Evolutionary conservation across 2,113 vertebrate species (phyloP), one percentile per base, ranked within the genome.

Genomic region (Lagopus muta): DNA sequence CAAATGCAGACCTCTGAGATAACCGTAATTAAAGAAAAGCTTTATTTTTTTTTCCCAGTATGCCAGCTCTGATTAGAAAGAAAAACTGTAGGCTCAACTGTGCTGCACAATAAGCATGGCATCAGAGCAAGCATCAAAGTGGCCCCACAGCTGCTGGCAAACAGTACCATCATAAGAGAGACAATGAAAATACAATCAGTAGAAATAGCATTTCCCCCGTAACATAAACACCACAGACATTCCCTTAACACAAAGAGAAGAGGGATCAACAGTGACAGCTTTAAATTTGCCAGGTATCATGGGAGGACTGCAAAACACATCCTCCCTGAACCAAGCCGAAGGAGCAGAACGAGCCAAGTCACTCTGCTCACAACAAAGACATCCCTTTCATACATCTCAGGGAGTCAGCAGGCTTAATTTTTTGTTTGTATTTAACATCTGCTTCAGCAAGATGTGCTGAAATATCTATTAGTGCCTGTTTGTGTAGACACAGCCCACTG

Each of bases 241-340:
- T 96, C 65, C 95, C 96, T 94, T 91, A 95, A 97, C 93, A 95
- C 93, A 96, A 94, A 94, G 86, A 95, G 86, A 94, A 95, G 90
- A 86, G 89, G 72, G 47, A 97, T 97, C 93, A 96, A 90, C 71
- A 96, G 93, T 55, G 85, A 96, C 91, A 97, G 88, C 96, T 96
- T 97, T 94, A 97, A 92, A 97, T 95, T 95, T 96, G 81, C 93
- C 93, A 95, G 95, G 92, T 96, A 94, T 94, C 97, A 95, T 91
- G 91, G 69, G 79, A 96, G 60, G 73, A 89, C 92, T 91, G 36
- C 80, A 96, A 95, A 96, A 96, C 83, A 94, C 92, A 94, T 91
- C 95, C 88, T 97, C 86, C 91, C 65, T 90, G 95, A 97, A 95
- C 66, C 90, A 91, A 94, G 84, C 88, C 38, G 19, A 93, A 93